phyloP scores from a whole-genome alignment of 2,888 invertebrate species.

The Bugula neritina region DNA sequence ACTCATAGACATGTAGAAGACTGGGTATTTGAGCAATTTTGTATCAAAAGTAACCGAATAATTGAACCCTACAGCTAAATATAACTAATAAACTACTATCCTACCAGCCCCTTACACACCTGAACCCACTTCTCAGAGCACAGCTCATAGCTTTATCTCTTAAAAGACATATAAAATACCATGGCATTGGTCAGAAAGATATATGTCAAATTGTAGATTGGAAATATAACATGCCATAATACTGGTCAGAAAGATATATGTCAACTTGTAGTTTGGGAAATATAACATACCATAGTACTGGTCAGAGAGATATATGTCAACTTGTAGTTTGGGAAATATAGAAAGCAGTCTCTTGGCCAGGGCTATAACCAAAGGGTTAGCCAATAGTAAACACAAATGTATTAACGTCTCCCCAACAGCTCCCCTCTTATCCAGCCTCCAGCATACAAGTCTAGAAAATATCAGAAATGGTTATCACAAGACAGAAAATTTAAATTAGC shows the following conservation, averaged over 20 bases:
- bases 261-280: conserved; percentile 95
- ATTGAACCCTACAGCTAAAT: too few species aligned
- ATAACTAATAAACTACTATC: too few species aligned
- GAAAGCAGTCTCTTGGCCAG: conserved; percentile 82
- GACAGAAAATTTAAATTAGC: too few species aligned
- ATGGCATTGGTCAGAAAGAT: conserved; percentile 93
- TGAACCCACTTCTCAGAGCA: too few species aligned
- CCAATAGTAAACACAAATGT: conserved; percentile 84
- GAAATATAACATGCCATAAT: conserved; percentile 91
- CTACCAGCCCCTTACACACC: too few species aligned
- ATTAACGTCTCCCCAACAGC: conserved; percentile 92
- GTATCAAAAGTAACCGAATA: too few species aligned
- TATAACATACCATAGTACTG: conserved; percentile 95
- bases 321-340: conserved; percentile 89
- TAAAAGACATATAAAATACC: too few species aligned
- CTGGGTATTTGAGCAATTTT: too few species aligned
- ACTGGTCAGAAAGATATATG: conserved; percentile 91
- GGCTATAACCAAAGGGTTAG: conserved; percentile 84
- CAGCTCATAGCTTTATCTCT: too few species aligned
- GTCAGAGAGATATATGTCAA: conserved; percentile 90
- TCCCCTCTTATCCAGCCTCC: conserved; percentile 85
- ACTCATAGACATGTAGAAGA: too few species aligned
- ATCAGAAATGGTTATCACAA: not conserved
- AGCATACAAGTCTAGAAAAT: conserved; percentile 62
- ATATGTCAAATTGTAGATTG: conserved; percentile 89